A percentile compares a stretch with the other conserved stretches of the same genome.
These are phyloP conservation scores for Heliothis subflexa DNA, from an alignment of 1,140 invertebrate species.

Conservation along the genomic window DNA sequence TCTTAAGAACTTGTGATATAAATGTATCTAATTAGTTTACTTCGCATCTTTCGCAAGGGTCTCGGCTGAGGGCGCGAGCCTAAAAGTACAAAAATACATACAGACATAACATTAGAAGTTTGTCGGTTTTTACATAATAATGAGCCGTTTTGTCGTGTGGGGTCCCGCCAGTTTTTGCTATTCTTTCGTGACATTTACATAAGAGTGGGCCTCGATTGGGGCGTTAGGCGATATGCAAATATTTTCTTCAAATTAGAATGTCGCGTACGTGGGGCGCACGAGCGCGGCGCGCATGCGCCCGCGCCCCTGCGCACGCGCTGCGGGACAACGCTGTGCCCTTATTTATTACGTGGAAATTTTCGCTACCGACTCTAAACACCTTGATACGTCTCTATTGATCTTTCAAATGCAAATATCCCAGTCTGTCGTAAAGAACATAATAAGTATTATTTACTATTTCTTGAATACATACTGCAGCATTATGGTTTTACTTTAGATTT, in stretches of 20 bases:
- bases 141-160: conserved; percentile 69
- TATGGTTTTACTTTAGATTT: conserved; percentile 51
- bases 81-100: conserved; percentile 79
- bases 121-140: conserved; percentile 78
- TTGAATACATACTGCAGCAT: conserved; percentile 31
- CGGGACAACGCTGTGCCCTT: conserved; percentile 68
- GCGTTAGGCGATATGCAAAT: conserved; percentile 85
- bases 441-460: conserved; percentile 61
- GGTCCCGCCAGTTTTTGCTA: conserved; percentile 77
- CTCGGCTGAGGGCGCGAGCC: conserved; percentile 51
- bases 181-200: conserved; percentile 79
- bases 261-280: conserved; percentile 51
- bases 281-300: conserved; percentile 31
- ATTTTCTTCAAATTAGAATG: conserved; percentile 82
- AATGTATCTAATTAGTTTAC: conserved; percentile 82
- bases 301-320: conserved; percentile 71
- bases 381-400: conserved; percentile 69
- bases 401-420: conserved; percentile 77
- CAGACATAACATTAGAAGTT: conserved; percentile 81
- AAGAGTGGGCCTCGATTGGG: conserved; percentile 76
- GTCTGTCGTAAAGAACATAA: conserved; percentile 60
- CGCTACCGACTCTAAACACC: conserved; percentile 67
- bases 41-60: conserved; percentile 65
- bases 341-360: conserved; percentile 73
- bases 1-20: conserved; percentile 85